phyloP scores from a whole-genome alignment of 2,888 invertebrate genomes.

The Lamproptera curius region DNA sequence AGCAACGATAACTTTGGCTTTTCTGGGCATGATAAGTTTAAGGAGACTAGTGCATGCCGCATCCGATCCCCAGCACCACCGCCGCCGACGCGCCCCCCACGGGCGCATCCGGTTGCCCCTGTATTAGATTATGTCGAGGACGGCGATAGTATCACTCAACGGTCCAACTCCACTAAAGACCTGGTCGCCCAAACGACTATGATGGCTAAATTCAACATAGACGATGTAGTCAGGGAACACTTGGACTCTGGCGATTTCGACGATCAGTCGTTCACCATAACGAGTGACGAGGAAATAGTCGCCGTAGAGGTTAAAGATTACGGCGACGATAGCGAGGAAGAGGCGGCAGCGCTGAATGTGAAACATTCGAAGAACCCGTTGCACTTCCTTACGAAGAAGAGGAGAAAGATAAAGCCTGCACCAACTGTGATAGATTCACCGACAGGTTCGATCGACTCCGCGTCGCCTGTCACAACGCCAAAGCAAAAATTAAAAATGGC shows the following conservation, averaged over 20 bases:
- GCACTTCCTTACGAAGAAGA: slow-evolving; percentile 17
- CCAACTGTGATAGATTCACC: slow-evolving; percentile 8
- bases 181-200: slow-evolving; percentile 61
- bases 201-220: slow-evolving; percentile 69
- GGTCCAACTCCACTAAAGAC: slow-evolving; percentile 52
- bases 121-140: slow-evolving; percentile 62
- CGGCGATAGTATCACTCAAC: slow-evolving; percentile 55
- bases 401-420: slow-evolving; percentile 6
- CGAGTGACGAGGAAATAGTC: slow-evolving; percentile 63
- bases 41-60: slow-evolving; percentile 61
- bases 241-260: slow-evolving; percentile 64
- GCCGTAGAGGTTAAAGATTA: slow-evolving; percentile 44
- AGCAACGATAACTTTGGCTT: slow-evolving; percentile 67
- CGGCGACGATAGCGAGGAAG: slow-evolving; percentile 29
- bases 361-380: slow-evolving; percentile 23
- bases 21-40: slow-evolving; percentile 66
- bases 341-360: slow-evolving; percentile 16
- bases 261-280: slow-evolving; percentile 61
- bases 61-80: slow-evolving; percentile 55
- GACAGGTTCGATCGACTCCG: slow-evolving; percentile 4
- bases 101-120: slow-evolving; percentile 54
- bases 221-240: slow-evolving; percentile 59
- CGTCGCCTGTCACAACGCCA: slow-evolving; percentile 23
- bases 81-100: slow-evolving; percentile 59
- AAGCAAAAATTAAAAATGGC: slow-evolving; percentile 49